Evolutionary conservation across 2,797 vertebrate genomes (phyloP).

Genomic region (Acomys russatus): DNA sequence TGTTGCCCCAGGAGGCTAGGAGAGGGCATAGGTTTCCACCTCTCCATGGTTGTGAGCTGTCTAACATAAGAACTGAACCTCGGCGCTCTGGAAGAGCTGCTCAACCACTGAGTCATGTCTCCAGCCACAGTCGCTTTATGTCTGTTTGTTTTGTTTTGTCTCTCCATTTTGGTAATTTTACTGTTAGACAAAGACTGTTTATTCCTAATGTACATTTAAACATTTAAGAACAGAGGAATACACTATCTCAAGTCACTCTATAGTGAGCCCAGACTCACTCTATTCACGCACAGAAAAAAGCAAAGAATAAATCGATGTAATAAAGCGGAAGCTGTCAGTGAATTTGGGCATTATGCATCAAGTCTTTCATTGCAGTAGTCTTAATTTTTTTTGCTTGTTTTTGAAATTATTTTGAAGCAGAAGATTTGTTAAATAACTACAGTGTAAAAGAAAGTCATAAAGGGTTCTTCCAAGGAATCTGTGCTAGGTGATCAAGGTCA

Average conservation of each 20-base stretch:
- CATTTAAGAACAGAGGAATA: background rate
- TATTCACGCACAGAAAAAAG: background rate
- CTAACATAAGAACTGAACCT: too few relatives aligned
- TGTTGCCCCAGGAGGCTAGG: background rate
- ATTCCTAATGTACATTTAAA: background rate
- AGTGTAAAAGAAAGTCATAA: background rate
- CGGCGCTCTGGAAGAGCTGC: background rate
- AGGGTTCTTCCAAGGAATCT: background rate
- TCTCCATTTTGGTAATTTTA: slow-evolving; percentile 34
- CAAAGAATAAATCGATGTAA: background rate
- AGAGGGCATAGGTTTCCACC: background rate
- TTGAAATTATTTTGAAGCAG: slow-evolving; percentile 29
- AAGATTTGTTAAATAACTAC: slow-evolving; percentile 26
- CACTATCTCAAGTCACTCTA: background rate
- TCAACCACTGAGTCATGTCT: background rate
- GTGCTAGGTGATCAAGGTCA: background rate
- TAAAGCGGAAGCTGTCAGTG: background rate
- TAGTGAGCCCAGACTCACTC: background rate
- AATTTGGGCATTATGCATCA: too few relatives aligned
- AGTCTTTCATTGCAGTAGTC: background rate
- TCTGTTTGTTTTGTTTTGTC: background rate
- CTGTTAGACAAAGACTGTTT: background rate
- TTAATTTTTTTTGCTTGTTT: background rate
- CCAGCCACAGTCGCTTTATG: background rate
- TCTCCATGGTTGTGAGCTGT: background rate